These are phyloP conservation scores for Anagrus nilaparvatae DNA, from an alignment of 1,140 invertebrate genomes.

Conservation along the genomic window DNA sequence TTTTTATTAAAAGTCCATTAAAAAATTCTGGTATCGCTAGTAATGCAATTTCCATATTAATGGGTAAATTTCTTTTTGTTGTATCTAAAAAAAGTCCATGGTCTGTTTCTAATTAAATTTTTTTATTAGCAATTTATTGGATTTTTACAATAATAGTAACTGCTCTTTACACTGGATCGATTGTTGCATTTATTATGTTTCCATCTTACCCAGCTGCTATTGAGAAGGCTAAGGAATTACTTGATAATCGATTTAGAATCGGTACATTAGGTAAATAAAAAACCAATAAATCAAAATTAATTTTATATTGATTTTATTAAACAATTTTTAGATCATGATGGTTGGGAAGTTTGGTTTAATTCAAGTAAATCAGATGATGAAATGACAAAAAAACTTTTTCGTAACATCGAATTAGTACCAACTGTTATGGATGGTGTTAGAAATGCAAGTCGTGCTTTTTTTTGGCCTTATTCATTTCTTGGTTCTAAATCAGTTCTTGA, in stretches of 20 bases:
- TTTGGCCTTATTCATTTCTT: conserved; percentile 62
- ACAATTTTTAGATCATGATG: conserved; percentile 49
- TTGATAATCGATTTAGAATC: conserved; percentile 47
- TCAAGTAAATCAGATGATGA: conserved; percentile 45
- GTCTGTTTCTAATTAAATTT: not conserved
- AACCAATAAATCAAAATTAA: not conserved
- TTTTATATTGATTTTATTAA: not conserved
- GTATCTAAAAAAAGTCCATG: not conserved
- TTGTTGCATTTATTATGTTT: conserved; percentile 68
- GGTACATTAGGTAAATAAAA: conserved; percentile 46
- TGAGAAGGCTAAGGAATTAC: conserved; percentile 52
- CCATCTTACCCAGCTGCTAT: conserved; percentile 58
- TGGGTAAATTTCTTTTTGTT: conserved; percentile 41
- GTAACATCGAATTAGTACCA: conserved; percentile 54
- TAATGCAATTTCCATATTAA: conserved; percentile 53
- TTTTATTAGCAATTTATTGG: conserved; percentile 57
- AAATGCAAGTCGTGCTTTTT: conserved; percentile 59
- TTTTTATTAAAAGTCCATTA: conserved; percentile 56
- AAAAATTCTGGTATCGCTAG: conserved; percentile 60
- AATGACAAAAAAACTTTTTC: conserved; percentile 46
- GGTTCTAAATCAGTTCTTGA: conserved; percentile 56
- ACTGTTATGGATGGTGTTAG: conserved; percentile 51
- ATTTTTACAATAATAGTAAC: conserved; percentile 70
- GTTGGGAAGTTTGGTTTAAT: conserved; percentile 61
- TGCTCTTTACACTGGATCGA: conserved; percentile 66